Evolutionary conservation across 2,113 vertebrate species (phyloP), one percentile per base, ranked within the genome.

Genomic region (Cyprinodon variegatus): DNA sequence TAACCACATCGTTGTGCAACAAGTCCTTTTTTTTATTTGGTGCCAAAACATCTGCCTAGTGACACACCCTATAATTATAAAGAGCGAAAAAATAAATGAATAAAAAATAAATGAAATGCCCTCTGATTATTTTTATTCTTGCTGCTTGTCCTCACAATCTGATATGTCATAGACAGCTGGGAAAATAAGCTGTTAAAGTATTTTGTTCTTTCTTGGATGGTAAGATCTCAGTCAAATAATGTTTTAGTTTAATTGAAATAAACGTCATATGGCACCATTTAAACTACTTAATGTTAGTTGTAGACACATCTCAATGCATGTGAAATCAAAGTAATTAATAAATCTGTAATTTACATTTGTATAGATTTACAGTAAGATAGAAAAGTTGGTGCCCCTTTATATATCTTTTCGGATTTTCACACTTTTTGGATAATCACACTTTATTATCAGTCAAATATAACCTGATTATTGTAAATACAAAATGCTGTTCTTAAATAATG

Each of bases 21-120:
- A 86, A 86, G 66, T 74, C 73, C 84, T 84, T 89, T 91, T 82
- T 82, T 71, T 71, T 22, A 83, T 75, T 64, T n/a, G 38, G 66
- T 89, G 93, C 93, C 92, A 92, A 95, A 92, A 93, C 93, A 95
- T 96, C 94, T 95, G 95, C 84, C 67, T 72, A 3, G 84, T 37
- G 93, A 90, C 95, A 95, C 95, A 91, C 96, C 95, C 95, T 96
- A 74, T 94, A 94, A 97, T 97, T 96, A 96, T 85, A 81, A 61
- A 90, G 79, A 90, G 50, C 20, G n/a, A n/a, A 57, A n/a, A 57
- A 41, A 9, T 29, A 1, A 29, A 29, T 29, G 29, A 29, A 29
- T 9, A 41, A 41, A 9, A 90, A 88, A 84, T 90, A 94, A 89
- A 94, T 90, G 90, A 93, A 91, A 84, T 0, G 10, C 79, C 91